A percentile compares a stretch with the other conserved stretches of the same genome.
These are phyloP conservation scores for Heterocephalus glaber DNA, from an alignment of 2,113 vertebrate genomes.

Conservation along the genomic window DNA sequence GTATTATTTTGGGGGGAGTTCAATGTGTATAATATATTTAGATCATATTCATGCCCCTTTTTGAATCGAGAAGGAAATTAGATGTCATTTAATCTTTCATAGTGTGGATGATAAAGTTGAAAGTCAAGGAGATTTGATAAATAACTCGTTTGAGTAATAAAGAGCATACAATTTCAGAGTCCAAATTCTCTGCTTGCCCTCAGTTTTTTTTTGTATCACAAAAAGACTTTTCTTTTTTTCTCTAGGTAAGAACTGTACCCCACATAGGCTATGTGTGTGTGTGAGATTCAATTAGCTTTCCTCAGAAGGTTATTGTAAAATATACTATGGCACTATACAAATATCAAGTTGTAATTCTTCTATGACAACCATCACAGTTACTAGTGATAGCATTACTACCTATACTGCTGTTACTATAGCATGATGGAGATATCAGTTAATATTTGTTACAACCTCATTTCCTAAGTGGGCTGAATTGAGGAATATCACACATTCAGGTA, in stretches of 20 bases:
- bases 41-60: background rate
- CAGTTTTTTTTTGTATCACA: background rate
- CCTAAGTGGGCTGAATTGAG: background rate
- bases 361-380: background rate
- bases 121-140: background rate
- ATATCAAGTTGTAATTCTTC: background rate
- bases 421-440: background rate
- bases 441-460: background rate
- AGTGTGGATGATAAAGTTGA: background rate
- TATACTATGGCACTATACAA: background rate
- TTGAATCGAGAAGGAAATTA: conserved; percentile 2
- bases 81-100: background rate
- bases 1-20: background rate
- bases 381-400: background rate
- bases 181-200: background rate
- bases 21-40: background rate
- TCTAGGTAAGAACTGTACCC: background rate
- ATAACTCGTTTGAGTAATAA: background rate
- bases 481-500: background rate
- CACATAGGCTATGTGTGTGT: background rate
- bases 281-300: background rate
- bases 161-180: background rate
- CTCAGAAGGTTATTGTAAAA: background rate
- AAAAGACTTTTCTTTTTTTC: background rate
- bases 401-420: background rate